A percentile compares a stretch with the other conserved stretches of the same genome.
Evolutionary conservation across 2,797 vertebrate genomes (phyloP).

Genomic region (Myripristis jacobus): DNA sequence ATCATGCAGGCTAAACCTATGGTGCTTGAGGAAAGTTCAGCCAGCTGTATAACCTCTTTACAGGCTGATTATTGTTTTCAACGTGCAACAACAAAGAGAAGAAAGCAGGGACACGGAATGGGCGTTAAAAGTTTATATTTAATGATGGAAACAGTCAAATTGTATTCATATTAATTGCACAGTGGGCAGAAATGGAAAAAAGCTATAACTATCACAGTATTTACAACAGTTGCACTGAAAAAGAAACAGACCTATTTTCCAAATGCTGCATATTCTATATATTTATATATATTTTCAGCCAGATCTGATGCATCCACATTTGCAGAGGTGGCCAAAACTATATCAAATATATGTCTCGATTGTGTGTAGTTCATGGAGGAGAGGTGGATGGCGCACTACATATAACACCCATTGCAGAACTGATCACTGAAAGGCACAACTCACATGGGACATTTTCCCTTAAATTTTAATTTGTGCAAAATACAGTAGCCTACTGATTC

Average conservation of each 20-base stretch:
- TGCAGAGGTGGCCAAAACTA: constrained; percentile 40
- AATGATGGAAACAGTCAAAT: constrained; percentile 46
- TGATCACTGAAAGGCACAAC: constrained; percentile 67
- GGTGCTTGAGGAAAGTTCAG: neutral
- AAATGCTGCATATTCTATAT: neutral
- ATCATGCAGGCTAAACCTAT: neutral
- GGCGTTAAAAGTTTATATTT: constrained; percentile 49
- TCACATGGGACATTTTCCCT: constrained; percentile 38
- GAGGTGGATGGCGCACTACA: constrained; percentile 51
- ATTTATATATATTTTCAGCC: constrained; percentile 3
- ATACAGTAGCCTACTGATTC: constrained; percentile 29
- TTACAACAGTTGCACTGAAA: constrained; percentile 42
- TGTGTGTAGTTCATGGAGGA: constrained; percentile 34
- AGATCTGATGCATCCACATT: constrained; percentile 17
- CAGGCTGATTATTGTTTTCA: neutral
- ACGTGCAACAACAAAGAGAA: neutral
- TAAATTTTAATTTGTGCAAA: constrained; percentile 48
- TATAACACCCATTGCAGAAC: constrained; percentile 59
- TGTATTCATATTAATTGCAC: constrained; percentile 28
- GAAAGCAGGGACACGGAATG: neutral
- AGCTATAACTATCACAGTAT: constrained; percentile 42
- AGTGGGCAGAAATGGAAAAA: constrained; percentile 29
- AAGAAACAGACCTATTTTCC: constrained; percentile 11
- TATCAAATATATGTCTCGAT: constrained; percentile 34
- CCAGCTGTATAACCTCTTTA: neutral